Evolutionary conservation across 2,113 vertebrate species (phyloP), one percentile per base, ranked within the genome.

Genomic region (Tylochromis polylepis): DNA sequence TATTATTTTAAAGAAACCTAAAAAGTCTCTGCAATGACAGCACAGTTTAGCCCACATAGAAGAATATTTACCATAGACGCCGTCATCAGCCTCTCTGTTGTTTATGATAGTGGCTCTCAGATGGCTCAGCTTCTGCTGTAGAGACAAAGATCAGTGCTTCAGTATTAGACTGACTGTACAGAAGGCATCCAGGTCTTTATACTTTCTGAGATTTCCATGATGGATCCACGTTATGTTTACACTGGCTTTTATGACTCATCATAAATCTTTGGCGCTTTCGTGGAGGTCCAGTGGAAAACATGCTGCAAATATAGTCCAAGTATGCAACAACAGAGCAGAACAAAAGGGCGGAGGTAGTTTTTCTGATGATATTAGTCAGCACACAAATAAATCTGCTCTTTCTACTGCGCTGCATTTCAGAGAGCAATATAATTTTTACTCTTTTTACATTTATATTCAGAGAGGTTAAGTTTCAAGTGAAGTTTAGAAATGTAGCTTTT

Each of bases 11-110:
- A 77, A 1, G 27, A 77, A 77, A 77, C 34, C 67, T 41, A 72
- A 31, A 51, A 77, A 27, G 2, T 31, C 83, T 79, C 31, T 31
- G 22, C 18, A 82, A 78, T 80, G 41, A 88, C 81, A 79, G 55
- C 58, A 65, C 18, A 81, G 88, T 34, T 86, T 46, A 82, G 36
- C 75, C 60, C 22, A 79, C 88, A 11, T 51, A 38, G 53, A 20
- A 22, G 65, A 22, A 55, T 84, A 88, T 88, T 94, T 91, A 96
- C 96, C 96, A 24, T 96, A 96, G 85, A 95, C 87, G 36, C 82
- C 84, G 57, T 95, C 92, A 2, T 92, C 91, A 5, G 90, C 80
- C 31, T 83, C 90, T 87, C 79, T 88, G 90, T 83, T 92, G 87
- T 81, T 94, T 80, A 91, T 87, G 72, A 92, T 67, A 11, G 84